Evolutionary conservation across 2,113 vertebrate genomes (phyloP).

Genomic region (Heteronetta atricapilla): DNA sequence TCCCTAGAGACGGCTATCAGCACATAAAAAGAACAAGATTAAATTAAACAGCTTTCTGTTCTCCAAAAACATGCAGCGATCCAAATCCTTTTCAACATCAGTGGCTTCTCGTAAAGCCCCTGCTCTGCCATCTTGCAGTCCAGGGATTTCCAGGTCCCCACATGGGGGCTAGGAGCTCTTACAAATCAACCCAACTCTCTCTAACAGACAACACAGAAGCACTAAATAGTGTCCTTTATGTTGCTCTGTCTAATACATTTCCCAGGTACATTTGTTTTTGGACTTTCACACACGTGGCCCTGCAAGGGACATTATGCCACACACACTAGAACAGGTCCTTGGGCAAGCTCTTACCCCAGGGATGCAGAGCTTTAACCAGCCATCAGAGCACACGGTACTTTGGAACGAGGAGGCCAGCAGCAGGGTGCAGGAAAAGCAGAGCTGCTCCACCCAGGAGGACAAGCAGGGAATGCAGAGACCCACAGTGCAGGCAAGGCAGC

Average conservation of each 20-base stretch:
- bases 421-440: background rate
- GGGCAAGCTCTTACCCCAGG: background rate
- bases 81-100: background rate
- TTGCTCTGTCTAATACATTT: background rate
- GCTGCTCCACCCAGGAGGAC: background rate
- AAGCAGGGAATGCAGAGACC: background rate
- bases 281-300: background rate
- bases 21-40: background rate
- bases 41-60: background rate
- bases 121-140: background rate
- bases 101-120: background rate
- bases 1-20: background rate
- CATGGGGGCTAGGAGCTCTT: background rate
- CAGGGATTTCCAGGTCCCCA: background rate
- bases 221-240: rapidly evolving
- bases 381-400: background rate
- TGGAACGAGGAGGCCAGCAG: no score
- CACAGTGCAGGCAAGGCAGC: background rate
- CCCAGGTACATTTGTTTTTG: background rate
- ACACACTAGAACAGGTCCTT: background rate
- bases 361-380: background rate
- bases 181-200: background rate
- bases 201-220: background rate
- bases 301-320: background rate
- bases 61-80: rapidly evolving